A percentile compares a stretch with the other conserved stretches of the same genome.
phyloP scores from a whole-genome alignment of 2,888 invertebrate genomes.

The Anticlea derivata region DNA sequence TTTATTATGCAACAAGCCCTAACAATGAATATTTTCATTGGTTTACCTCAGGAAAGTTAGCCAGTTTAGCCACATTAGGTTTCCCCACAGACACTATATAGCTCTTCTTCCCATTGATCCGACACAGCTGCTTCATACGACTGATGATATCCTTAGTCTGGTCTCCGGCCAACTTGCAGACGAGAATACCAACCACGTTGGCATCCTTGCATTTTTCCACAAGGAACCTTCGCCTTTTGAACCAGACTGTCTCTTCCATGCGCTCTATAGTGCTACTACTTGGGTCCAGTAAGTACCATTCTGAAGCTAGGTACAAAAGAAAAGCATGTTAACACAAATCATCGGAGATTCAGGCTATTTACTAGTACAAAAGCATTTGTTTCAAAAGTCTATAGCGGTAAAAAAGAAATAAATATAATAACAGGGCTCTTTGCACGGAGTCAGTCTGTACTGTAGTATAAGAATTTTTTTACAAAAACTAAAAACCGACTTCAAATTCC shows the following conservation, averaged over 20 bases:
- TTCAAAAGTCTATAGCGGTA: too few species aligned
- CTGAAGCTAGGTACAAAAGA: slow-evolving; percentile 60
- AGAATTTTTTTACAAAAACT: too few species aligned
- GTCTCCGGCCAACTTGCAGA: slow-evolving; percentile 94
- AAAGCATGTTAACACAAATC: neutral
- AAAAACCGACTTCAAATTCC: too few species aligned
- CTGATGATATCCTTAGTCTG: slow-evolving; percentile 90
- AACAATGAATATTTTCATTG: too few species aligned
- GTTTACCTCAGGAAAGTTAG: slow-evolving; percentile 96
- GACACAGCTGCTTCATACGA: slow-evolving; percentile 89
- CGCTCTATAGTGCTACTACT: slow-evolving; percentile 57
- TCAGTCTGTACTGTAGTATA: too few species aligned
- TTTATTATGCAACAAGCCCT: too few species aligned
- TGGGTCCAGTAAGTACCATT: slow-evolving; percentile 84
- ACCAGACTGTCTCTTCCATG: slow-evolving; percentile 76
- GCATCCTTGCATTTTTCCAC: slow-evolving; percentile 97
- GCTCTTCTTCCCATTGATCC: slow-evolving; percentile 91
- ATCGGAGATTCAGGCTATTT: too few species aligned
- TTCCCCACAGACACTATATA: slow-evolving; percentile 97
- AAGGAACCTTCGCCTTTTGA: slow-evolving; percentile 92
- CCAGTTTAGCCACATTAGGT: slow-evolving; percentile 96
- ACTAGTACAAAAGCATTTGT: too few species aligned
- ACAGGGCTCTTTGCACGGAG: too few species aligned
- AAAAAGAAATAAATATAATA: too few species aligned
- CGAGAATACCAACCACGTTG: slow-evolving; percentile 92